Conservation (phyloP, 2,797 vertebrate species). For the Amblyopsis hoosieri region DNA sequence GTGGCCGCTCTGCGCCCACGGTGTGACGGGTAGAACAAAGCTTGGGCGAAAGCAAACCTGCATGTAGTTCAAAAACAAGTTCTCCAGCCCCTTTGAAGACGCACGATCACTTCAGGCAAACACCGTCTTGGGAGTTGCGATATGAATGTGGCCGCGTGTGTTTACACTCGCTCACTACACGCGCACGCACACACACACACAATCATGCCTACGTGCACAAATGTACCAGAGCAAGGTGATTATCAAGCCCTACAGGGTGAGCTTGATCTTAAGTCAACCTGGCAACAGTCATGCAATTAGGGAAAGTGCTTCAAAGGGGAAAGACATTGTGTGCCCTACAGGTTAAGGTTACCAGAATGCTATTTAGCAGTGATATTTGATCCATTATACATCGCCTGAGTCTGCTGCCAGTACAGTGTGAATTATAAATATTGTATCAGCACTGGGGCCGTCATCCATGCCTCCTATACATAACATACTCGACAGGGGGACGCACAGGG, state of each 20-base stretch:
- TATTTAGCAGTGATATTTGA: conserved; percentile 73
- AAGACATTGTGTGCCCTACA: conserved; percentile 44
- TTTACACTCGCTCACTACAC: conserved; percentile 1
- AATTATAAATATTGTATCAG: conserved; percentile 77
- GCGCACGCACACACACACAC: neutral
- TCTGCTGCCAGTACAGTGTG: conserved; percentile 65
- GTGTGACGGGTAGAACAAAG: conserved; percentile 81
- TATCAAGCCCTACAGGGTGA: conserved; percentile 50
- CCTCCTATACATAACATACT: conserved; percentile 74
- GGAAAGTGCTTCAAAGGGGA: conserved; percentile 41
- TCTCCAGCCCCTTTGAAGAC: conserved; percentile 74
- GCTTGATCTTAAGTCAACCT: conserved; percentile 38
- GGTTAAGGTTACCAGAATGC: conserved; percentile 61
- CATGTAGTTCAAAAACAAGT: conserved; percentile 76
- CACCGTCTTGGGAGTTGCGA: conserved; percentile 50
- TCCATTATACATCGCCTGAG: conserved; percentile 78
- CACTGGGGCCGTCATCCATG: conserved; percentile 58
- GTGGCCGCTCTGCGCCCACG: conserved; percentile 71
- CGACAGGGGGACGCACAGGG: conserved; percentile 61
- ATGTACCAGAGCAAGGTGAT: conserved; percentile 21
- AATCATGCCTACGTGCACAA: conserved; percentile 1
- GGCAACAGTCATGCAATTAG: conserved; percentile 46
- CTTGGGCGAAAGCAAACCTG: conserved; percentile 73
- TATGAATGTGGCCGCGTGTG: conserved; percentile 9
- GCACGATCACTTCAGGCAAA: conserved; percentile 61